Evolutionary conservation across 2,113 vertebrate species (phyloP), one percentile per base, ranked within the genome.

Genomic region (Podarcis raffonei): DNA sequence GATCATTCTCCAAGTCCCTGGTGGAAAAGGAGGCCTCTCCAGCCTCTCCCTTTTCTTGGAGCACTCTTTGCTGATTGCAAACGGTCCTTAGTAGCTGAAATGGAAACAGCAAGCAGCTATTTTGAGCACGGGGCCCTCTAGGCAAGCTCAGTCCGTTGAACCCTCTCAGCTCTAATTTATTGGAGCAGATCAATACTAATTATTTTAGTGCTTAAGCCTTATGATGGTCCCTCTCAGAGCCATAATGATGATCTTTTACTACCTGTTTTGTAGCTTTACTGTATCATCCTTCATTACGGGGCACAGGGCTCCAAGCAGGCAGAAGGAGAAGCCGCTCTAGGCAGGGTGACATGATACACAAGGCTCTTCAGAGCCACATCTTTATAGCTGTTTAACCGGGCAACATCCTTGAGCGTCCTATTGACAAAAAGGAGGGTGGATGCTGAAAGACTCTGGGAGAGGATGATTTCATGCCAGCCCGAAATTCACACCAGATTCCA

Each of bases 101-200:
- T 78, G 62, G 93, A 92, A 85, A 72, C 82, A 92, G 88, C 83
- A 92, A 71, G 91, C 91, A 90, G 87, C 90, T 95, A 95, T 96
- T 95, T 93, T 94, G 90, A 90, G 92, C 92, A 92, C 84, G 87
- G 83, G 88, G 94, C 91, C 91, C 91, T 91, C 91, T n/a, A 87
- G 91, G 94, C 89, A 94, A 89, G 92, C 89, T 90, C 88, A 93
- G 94, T 91, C 93, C 78, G 91, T 94, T 93, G 93, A 96, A 93
- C 92, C 94, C 94, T 94, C 91, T 89, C 81, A 77, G 93, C 72
- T 89, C 0, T 1, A 94, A 91, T 94, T 87, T 95, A 95, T 86
- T 94, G 94, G 93, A 95, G 90, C 91, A 93, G 92, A 95, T 95
- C 94, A 93, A 95, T 95, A 95, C 91, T 95, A 95, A 96, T 95